Base-by-base conservation (phyloP, 1,140 invertebrate genomes). In the Dryas iulia region DNA sequence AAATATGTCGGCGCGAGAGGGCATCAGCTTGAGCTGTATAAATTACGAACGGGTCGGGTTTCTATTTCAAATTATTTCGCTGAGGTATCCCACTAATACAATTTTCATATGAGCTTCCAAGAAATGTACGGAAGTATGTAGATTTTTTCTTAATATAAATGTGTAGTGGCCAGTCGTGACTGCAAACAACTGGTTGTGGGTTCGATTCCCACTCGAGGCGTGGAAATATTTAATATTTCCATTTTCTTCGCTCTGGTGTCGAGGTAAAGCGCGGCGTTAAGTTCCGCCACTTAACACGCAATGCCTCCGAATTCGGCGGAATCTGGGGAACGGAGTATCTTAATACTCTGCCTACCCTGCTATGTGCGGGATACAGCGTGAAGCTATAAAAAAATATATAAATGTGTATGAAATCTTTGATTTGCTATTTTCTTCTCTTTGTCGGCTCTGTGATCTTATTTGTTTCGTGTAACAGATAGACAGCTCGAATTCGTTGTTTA, bases 1-100 rank as follows among this genome's bases (percentile, higher is more conserved):
- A 64, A 65, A 65, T 39, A 57, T 39, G 31, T 65, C 28, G 26
- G 61, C 47, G 21, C 7, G 30, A 57, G 23, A 35, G 11, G 30
- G 53, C 53, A 65, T 39, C 53, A 65, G 33, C 33, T 61, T 61
- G 35, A 47, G 8, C 59, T 61, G 59, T 61, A 61, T 61, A 61
- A 61, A 31, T 61, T 26, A 61, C 18, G 30, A 30, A 14, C 57
- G 11, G 28, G 18, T 47, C 28, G 26, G 30, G 28, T 24, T 59
- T 61, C n/a, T 25, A 47, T 61, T 26, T 25, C 25, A 47, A 61
- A 39, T 47, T 47, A 26, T 26, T 47, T 60, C 1, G 7, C 6
- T 21, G 39, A 21, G 18, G 39, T 47, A 47, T 21, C 21, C 39
- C 10, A 18, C 39, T 47, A 47, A 47, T 47, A 47, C 33, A 14